Conservation (phyloP, 2,113 vertebrate genomes). For the Oryzias melastigma region DNA sequence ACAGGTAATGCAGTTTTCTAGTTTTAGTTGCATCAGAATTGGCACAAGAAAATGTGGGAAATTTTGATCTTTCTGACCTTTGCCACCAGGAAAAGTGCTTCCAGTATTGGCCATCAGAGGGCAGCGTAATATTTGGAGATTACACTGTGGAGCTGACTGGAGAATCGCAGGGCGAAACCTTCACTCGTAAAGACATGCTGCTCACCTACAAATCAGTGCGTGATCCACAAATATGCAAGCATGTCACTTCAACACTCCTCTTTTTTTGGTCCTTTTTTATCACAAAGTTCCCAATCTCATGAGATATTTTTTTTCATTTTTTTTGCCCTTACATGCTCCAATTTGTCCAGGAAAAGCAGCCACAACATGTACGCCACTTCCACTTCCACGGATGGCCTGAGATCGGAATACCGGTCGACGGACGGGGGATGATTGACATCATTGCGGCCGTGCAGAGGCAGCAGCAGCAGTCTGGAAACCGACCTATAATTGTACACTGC, state of each 20-base stretch:
- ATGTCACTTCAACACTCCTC: not conserved
- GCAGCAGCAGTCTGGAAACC: slow-evolving; percentile 82
- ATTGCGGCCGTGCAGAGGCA: slow-evolving; percentile 89
- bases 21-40: too few species aligned
- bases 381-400: slow-evolving; percentile 98
- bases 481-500: slow-evolving; percentile 93
- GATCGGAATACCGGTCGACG: slow-evolving; percentile 88
- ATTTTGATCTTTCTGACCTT: slow-evolving; percentile 29
- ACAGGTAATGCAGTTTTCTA: too few species aligned
- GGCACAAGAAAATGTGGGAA: slow-evolving; percentile 2
- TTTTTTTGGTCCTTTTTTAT: slow-evolving; percentile 3
- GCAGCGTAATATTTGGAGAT: slow-evolving; percentile 81
- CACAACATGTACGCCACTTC: slow-evolving; percentile 85
- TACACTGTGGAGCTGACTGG: slow-evolving; percentile 84
- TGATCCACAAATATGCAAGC: not conserved
- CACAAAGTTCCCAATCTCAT: not conserved
- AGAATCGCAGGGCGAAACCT: slow-evolving; percentile 85
- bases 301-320: not conserved
- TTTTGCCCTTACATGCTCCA: not conserved
- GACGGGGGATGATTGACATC: slow-evolving; percentile 90
- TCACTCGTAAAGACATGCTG: slow-evolving; percentile 75
- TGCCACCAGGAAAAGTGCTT: slow-evolving; percentile 90
- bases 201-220: slow-evolving; percentile 67
- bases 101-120: slow-evolving; percentile 90
- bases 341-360: slow-evolving; percentile 76